A percentile compares a stretch with the other conserved stretches of the same genome.
Evolutionary conservation across 1,140 invertebrate species (phyloP).

Genomic region (Caenorhabditis elegans): WBcel235 BX284606.5:11461501-11462000

Average conservation of each 20-base stretch:
- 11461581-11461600: too few relatives aligned
- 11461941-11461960: too few relatives aligned
- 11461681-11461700: background rate
- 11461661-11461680: background rate
- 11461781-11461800: background rate
- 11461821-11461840: too few relatives aligned
- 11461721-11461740: slow-evolving; percentile 33
- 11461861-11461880: background rate
- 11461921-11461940: background rate
- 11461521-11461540: too few relatives aligned
- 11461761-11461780: background rate
- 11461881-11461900: slow-evolving; percentile 20
- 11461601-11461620: slow-evolving; percentile 16
- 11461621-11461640: background rate
- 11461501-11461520: too few relatives aligned
- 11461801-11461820: background rate
- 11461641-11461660: background rate
- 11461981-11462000: background rate
- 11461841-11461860: background rate
- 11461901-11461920: background rate
- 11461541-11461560: too few relatives aligned
- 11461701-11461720: slow-evolving; percentile 24
- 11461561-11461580: too few relatives aligned
- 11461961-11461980: too few relatives aligned
- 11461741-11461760: slow-evolving; percentile 30